phyloP scores from a whole-genome alignment of 64 coral and sea anemone genomes.

The Platygyra sinensis region DNA sequence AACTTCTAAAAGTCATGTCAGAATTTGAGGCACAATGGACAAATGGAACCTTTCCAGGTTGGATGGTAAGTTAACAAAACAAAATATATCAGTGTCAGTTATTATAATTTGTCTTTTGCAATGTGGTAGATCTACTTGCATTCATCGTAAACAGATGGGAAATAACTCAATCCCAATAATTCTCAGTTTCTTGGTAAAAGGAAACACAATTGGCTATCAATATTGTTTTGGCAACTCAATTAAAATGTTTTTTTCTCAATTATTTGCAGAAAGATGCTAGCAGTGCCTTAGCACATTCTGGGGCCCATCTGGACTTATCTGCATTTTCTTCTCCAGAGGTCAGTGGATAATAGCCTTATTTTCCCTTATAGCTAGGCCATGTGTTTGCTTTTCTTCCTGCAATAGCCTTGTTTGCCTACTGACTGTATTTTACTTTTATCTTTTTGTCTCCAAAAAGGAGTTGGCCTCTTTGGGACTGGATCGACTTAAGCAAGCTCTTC shows the following conservation, averaged over 20 bases:
- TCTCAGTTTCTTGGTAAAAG: background rate
- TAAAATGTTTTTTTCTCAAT: background rate
- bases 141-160: background rate
- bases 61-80: constrained; percentile 42
- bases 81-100: background rate
- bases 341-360: background rate
- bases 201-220: background rate
- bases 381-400: too few species aligned
- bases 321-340: constrained; percentile 98
- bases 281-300: constrained; percentile 92
- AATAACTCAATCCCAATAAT: background rate
- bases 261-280: constrained; percentile 91
- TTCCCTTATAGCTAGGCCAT: too few species aligned
- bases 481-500: constrained; percentile 91
- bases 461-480: constrained; percentile 90
- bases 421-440: background rate
- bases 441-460: constrained; percentile 51
- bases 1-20: constrained; percentile 51
- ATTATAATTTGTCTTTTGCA: background rate
- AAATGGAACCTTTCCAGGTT: constrained; percentile 93
- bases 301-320: constrained; percentile 92
- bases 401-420: background rate
- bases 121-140: background rate
- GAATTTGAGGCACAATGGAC: constrained; percentile 91
- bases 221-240: background rate